Evolutionary conservation across 1,140 invertebrate genomes (phyloP).

Genomic region (Pachypeltis micranthus): DNA sequence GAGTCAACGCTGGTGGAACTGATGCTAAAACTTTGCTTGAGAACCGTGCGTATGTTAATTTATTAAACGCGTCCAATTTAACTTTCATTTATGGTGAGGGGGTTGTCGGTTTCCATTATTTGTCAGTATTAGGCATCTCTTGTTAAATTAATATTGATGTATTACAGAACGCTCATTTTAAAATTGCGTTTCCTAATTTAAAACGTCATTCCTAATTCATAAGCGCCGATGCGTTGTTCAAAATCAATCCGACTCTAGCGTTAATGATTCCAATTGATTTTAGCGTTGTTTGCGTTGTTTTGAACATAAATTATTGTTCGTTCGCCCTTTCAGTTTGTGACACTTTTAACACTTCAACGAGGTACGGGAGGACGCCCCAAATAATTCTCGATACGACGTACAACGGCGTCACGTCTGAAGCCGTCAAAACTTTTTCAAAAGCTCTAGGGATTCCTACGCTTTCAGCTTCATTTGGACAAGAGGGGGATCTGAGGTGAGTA

Average conservation of each 20-base stretch:
- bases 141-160: not conserved
- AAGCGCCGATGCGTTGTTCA: not conserved
- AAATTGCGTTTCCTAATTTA: not conserved
- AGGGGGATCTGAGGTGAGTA: constrained; percentile 54
- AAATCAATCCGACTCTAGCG: not conserved
- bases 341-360: constrained; percentile 49
- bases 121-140: too few species aligned
- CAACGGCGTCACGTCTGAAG: constrained; percentile 61
- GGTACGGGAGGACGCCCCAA: constrained; percentile 52
- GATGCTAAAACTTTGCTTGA: constrained; percentile 54
- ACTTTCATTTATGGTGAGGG: not conserved
- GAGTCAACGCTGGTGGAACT: constrained; percentile 46
- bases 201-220: not conserved
- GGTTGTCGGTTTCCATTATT: not conserved
- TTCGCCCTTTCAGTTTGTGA: constrained; percentile 52
- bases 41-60: constrained; percentile 38
- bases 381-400: constrained; percentile 67
- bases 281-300: not conserved
- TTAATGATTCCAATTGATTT: not conserved
- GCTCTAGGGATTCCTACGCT: constrained; percentile 69
- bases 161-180: not conserved
- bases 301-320: not conserved
- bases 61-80: not conserved
- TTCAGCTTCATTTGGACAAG: constrained; percentile 68
- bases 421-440: constrained; percentile 66